phyloP scores from a whole-genome alignment of 2,113 vertebrate genomes.

The Nibea albiflora region DNA sequence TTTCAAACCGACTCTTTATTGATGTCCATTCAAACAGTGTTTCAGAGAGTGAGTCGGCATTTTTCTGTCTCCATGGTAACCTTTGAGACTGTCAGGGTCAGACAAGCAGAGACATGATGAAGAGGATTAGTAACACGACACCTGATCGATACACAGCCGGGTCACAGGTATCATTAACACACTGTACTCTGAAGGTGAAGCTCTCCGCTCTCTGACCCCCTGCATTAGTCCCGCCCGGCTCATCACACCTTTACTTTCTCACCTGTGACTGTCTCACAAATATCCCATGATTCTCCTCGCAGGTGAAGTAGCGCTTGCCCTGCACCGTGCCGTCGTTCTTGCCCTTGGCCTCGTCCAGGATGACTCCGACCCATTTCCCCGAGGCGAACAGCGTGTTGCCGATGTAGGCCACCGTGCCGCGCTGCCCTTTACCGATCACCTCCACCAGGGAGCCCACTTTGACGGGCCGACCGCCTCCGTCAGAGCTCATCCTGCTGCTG shows the following conservation, averaged over 20 bases:
- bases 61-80: constrained; percentile 28
- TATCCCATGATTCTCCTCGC: constrained; percentile 94
- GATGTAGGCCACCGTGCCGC: constrained; percentile 94
- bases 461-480: constrained; percentile 87
- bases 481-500: constrained; percentile 92
- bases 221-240: too few relatives aligned
- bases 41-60: background rate
- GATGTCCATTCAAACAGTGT: background rate
- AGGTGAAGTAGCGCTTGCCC: constrained; percentile 95
- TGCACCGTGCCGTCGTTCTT: constrained; percentile 98
- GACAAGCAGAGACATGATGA: constrained; percentile 19
- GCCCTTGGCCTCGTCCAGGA: constrained; percentile 95
- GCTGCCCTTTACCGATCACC: constrained; percentile 96
- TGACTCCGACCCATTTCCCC: constrained; percentile 97
- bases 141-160: background rate
- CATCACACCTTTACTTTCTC: constrained; percentile 4
- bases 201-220: too few relatives aligned
- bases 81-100: background rate
- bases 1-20: background rate
- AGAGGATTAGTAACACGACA: constrained; percentile 13
- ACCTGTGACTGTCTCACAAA: constrained; percentile 99
- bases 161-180: background rate
- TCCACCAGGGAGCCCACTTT: constrained; percentile 95
- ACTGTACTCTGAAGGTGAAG: background rate
- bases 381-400: constrained; percentile 96